phyloP scores from a whole-genome alignment of 1,140 invertebrate species.

The Drosophila trapezifrons region DNA sequence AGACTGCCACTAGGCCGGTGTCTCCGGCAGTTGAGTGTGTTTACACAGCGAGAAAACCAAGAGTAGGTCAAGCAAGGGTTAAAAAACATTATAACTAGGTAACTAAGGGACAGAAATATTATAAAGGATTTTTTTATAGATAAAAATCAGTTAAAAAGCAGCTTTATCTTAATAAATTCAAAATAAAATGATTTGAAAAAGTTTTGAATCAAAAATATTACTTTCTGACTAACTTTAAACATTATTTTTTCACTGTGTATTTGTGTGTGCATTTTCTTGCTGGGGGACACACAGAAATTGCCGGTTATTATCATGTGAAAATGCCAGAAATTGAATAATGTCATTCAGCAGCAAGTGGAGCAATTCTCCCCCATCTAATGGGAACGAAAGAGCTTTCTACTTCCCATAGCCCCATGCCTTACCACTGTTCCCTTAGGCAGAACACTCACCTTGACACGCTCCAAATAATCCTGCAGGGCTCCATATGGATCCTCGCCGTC shows the following conservation, averaged over 20 bases:
- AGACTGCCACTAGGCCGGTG: slow-evolving; percentile 18
- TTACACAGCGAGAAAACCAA: background rate
- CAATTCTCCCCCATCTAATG: slow-evolving; percentile 4
- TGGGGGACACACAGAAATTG: slow-evolving; percentile 39
- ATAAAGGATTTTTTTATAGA: background rate
- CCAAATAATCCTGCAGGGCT: slow-evolving; percentile 76
- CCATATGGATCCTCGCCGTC: slow-evolving; percentile 80
- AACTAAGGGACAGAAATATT: too few relatives aligned
- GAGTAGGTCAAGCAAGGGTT: background rate
- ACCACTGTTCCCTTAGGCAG: background rate
- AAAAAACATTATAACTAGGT: fast-evolving
- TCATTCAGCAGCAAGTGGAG: slow-evolving; percentile 31
- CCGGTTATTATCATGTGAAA: slow-evolving; percentile 56
- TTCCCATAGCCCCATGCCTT: slow-evolving; percentile 33
- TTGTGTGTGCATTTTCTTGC: slow-evolving; percentile 17
- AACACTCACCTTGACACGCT: slow-evolving; percentile 79
- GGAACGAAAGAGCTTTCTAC: slow-evolving; percentile 1
- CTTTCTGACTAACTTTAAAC: background rate
- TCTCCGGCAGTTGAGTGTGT: slow-evolving; percentile 6
- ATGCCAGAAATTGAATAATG: slow-evolving; percentile 56
- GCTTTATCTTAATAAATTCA: background rate
- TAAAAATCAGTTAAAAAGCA: background rate
- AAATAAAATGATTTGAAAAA: too few relatives aligned
- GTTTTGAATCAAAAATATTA: too few relatives aligned
- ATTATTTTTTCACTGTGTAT: slow-evolving; percentile 2